phyloP scores from a whole-genome alignment of 2,888 invertebrate genomes.

The Girardia tigrina region DNA sequence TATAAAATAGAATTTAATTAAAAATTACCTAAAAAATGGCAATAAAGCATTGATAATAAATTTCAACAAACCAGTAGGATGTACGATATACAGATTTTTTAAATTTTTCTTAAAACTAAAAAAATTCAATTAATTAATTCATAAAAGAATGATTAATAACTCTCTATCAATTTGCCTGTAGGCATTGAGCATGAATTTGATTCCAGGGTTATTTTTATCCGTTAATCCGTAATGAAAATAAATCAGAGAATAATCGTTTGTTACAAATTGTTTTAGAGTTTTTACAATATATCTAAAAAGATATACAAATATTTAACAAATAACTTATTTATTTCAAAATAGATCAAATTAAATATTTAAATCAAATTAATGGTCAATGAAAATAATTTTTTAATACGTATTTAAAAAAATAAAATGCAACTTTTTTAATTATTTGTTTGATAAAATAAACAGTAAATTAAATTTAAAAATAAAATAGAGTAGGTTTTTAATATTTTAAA shows the following conservation, averaged over 20 bases:
- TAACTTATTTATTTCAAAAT: not conserved
- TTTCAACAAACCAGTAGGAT: conserved; percentile 88
- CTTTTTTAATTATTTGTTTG: too few relatives aligned
- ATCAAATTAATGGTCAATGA: too few relatives aligned
- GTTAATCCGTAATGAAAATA: conserved; percentile 93
- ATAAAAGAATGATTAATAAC: conserved; percentile 43
- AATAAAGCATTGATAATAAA: conserved; percentile 78
- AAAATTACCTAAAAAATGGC: conserved; percentile 66
- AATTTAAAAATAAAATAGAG: too few relatives aligned
- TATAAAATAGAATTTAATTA: not conserved
- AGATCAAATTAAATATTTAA: not conserved
- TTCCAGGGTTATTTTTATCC: conserved; percentile 83
- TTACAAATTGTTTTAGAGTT: conserved; percentile 87
- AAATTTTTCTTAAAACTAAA: conserved; percentile 82
- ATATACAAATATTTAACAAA: too few relatives aligned
- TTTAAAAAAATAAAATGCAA: too few relatives aligned
- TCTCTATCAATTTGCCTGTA: conserved; percentile 91
- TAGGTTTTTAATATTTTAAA: too few relatives aligned
- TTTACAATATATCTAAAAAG: conserved; percentile 69
- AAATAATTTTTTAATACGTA: too few relatives aligned
- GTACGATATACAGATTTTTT: conserved; percentile 90
- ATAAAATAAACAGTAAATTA: too few relatives aligned
- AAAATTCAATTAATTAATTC: not conserved
- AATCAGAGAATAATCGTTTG: conserved; percentile 90
- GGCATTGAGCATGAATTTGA: conserved; percentile 87